These are phyloP conservation scores for Chaetogeoica ovagalla DNA, from an alignment of 2,888 invertebrate species.

Conservation along the genomic window DNA sequence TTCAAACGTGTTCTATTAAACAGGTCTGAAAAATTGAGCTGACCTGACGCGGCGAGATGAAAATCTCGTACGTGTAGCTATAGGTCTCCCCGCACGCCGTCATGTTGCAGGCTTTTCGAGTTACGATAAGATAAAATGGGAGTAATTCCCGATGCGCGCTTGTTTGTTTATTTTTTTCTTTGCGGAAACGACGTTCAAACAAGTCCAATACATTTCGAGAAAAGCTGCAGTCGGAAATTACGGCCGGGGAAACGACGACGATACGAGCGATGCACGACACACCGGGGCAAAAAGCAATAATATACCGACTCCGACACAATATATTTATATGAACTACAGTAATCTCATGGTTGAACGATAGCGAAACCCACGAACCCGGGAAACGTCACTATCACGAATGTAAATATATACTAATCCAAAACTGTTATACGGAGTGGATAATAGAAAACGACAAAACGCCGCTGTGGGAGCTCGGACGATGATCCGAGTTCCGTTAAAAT, in stretches of 20 bases:
- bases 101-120: neutral
- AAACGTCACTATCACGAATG: neutral
- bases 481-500: too few species aligned
- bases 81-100: neutral
- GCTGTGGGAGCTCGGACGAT: too few species aligned
- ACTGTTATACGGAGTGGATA: too few species aligned
- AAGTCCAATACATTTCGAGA: constrained; percentile 20
- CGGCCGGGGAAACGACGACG: neutral
- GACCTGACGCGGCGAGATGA: neutral
- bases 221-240: neutral
- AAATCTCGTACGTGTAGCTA: neutral
- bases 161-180: neutral
- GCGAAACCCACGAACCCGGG: neutral
- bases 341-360: constrained; percentile 32
- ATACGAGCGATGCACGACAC: neutral
- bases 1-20: neutral
- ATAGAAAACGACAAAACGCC: too few species aligned
- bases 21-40: neutral
- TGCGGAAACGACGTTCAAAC: constrained; percentile 4
- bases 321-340: constrained; percentile 10
- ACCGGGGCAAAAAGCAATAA: neutral
- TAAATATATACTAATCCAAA: constrained; percentile 19
- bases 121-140: neutral
- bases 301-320: constrained; percentile 7
- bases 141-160: neutral